Conservation (phyloP, 2,113 vertebrate species). For the Balaenoptera acutorostrata region DNA sequence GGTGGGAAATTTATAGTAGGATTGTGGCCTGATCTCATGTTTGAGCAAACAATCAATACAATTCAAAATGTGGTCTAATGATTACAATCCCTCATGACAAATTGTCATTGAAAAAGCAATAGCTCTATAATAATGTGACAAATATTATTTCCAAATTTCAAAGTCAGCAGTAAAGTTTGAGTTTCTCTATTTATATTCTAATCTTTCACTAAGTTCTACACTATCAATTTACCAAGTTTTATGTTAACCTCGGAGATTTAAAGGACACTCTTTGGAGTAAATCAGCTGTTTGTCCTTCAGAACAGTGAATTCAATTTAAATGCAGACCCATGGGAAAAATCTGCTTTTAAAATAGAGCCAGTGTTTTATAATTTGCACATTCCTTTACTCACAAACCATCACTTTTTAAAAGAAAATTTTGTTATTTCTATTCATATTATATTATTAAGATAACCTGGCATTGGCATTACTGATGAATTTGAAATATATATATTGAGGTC, state of each 20-base stretch:
- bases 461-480: background rate
- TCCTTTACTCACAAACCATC: background rate
- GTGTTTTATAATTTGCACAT: background rate
- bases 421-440: background rate
- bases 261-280: conserved; percentile 5
- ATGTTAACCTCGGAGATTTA: background rate
- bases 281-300: conserved; percentile 30
- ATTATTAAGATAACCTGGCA: background rate
- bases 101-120: conserved; percentile 29
- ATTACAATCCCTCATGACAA: background rate
- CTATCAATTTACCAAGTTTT: conserved; percentile 41
- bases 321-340: background rate
- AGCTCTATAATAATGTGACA: conserved; percentile 45
- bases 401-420: background rate
- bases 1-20: background rate
- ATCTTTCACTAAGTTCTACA: conserved; percentile 9
- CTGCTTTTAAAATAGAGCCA: background rate
- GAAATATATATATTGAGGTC: background rate
- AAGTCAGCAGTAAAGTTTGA: conserved; percentile 41
- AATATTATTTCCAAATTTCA: conserved; percentile 11
- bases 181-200: conserved; percentile 32
- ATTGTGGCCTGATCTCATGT: conserved; percentile 1
- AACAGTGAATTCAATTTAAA: conserved; percentile 12
- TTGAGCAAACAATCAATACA: conserved; percentile 41
- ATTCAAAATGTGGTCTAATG: background rate